Base-by-base conservation (phyloP, 1,140 invertebrate species). In the Diorhabda elongata region DNA sequence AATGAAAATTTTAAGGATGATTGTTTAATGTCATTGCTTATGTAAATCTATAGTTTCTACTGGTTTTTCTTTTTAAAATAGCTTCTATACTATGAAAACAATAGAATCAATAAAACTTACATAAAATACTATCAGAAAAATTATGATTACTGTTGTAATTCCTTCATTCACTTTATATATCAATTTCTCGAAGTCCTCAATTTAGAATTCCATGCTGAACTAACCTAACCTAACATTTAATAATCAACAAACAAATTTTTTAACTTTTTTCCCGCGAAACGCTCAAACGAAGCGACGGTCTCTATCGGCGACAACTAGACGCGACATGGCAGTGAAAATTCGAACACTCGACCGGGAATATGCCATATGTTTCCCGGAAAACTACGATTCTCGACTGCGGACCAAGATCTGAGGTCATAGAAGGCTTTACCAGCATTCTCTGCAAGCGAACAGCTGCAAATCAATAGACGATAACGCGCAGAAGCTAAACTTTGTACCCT, bases 391-490 rank as follows among this genome's bases (percentile, higher is more conserved):
- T 65, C 64, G 52, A 65, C 64, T 65, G 64, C 64, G 64, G 64
- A 52, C 47, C 47, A 52, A 47, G 64, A 58, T 58, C 47, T 45
- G 47, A 65, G 64, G 64, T 65, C 64, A 65, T 56, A 65, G 52
- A 58, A 47, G 64, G 62, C 64, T 65, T 65, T 65, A 41, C 64
- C 64, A 65, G 64, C 64, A 65, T 44, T 65, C 64, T 44, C 44
- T 65, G 64, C 64, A 65, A 65, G 42, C 64, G 45, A 45, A 65
- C 44, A 43, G 64, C 42, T 65, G 64, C 47, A 65, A 58, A 65
- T 65, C 64, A 52, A 65, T 65, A 65, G 45, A 26, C 41, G 41
- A 11, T 42, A 65, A 11, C 47, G 56, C 64, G 64, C 64, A 47
- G 41, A 45, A 44, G 44, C 52, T 42, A 65, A 65, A 65, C 47